Evolutionary conservation across 2,797 vertebrate genomes (phyloP).

Genomic region (Anguilla megastoma): DNA sequence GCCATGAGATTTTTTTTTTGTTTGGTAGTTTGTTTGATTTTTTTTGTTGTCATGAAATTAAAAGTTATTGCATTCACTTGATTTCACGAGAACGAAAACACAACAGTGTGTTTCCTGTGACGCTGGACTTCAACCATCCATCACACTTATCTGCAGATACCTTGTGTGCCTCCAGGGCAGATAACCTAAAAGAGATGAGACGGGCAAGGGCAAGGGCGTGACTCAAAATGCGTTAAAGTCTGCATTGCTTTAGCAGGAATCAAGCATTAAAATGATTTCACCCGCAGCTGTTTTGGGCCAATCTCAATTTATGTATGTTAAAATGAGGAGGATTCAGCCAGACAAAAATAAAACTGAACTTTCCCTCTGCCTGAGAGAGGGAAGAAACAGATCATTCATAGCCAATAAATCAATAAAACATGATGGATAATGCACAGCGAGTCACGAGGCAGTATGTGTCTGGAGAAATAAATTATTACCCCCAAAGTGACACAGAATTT

Average conservation of each 20-base stretch:
- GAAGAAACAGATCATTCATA: background rate
- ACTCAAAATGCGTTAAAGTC: background rate
- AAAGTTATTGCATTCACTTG: conserved; percentile 2
- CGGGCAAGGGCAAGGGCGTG: background rate
- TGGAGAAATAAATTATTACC: background rate
- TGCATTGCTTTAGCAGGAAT: background rate
- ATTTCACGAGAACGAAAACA: background rate
- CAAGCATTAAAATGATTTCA: background rate
- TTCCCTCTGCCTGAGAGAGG: background rate
- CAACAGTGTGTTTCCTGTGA: conserved; percentile 7
- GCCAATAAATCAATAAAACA: conserved; percentile 27
- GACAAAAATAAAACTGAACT: background rate
- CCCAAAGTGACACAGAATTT: background rate
- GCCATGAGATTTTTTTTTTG: background rate
- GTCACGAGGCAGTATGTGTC: background rate
- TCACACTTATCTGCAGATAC: background rate
- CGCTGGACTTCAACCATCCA: background rate
- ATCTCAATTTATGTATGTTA: background rate
- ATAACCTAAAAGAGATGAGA: background rate
- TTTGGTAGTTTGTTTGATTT: no score
- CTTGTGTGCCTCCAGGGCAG: background rate
- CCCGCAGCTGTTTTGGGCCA: background rate
- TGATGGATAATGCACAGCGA: background rate
- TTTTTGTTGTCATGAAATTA: background rate
- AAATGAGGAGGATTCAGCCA: background rate